phyloP scores from a whole-genome alignment of 1,140 invertebrate genomes.

The Pogonus chalceus region DNA sequence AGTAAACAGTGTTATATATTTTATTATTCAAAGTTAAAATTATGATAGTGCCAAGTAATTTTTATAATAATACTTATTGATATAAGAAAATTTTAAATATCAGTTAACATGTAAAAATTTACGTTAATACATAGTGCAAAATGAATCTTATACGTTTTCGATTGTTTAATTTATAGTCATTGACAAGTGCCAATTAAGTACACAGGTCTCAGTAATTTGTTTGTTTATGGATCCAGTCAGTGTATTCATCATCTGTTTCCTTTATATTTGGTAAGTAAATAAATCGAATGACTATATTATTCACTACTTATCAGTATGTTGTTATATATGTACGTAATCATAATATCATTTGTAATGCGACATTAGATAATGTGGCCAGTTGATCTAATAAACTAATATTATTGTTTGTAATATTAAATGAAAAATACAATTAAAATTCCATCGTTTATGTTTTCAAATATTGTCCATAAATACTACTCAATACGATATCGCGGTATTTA shows the following conservation, averaged over 20 bases:
- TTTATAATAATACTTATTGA: background rate
- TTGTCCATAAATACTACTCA: no score
- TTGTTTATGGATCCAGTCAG: background rate
- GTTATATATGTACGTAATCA: no score
- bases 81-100: no score
- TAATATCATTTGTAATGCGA: no score
- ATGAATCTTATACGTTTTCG: background rate
- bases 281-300: background rate
- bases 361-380: no score
- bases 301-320: no score
- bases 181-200: background rate
- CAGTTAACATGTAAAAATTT: background rate
- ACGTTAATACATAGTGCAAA: background rate
- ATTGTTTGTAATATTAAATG: no score
- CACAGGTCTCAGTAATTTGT: background rate
- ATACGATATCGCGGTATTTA: conserved; percentile 1
- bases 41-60: background rate
- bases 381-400: no score
- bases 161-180: background rate
- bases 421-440: no score
- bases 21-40: conserved; percentile 19
- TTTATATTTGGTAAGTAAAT: background rate
- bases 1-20: conserved; percentile 18
- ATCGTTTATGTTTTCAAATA: no score
- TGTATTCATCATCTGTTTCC: background rate